Percentiles rank a stretch among this genome's conserved stretches.
phyloP scores from a whole-genome alignment of 2,888 invertebrate species.

The Oscheius sp. region DNA sequence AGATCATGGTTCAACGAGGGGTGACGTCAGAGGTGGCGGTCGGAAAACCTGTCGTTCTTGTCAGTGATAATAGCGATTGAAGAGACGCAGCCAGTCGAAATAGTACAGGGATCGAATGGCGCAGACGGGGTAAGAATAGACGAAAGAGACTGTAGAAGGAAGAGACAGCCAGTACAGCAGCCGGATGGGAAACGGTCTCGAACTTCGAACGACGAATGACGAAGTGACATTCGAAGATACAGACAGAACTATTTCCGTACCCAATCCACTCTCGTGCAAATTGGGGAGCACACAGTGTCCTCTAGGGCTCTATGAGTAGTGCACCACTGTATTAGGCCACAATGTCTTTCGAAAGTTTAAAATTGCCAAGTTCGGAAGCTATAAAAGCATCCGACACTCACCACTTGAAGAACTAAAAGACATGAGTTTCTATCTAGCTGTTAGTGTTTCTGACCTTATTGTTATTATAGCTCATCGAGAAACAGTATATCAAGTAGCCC shows the following conservation, averaged over 20 bases:
- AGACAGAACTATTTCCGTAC: conserved; percentile 27
- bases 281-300: neutral
- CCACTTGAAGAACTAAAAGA: no score
- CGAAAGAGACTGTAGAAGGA: neutral
- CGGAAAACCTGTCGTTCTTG: conserved; percentile 54
- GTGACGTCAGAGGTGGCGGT: conserved; percentile 58
- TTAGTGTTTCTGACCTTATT: no score
- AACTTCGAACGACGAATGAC: conserved; percentile 62
- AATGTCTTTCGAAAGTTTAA: no score
- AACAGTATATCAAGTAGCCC: no score
- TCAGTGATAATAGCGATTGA: conserved; percentile 39
- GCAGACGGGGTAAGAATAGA: conserved; percentile 36
- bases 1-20: conserved; percentile 63
- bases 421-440: no score
- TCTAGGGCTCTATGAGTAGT: no score
- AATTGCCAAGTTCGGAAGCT: no score
- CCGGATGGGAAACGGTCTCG: conserved; percentile 45
- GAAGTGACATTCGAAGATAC: conserved; percentile 38
- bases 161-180: neutral
- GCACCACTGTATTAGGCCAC: no score
- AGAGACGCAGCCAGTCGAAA: conserved; percentile 50
- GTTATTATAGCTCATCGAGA: no score
- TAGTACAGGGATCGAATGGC: conserved; percentile 50
- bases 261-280: neutral
- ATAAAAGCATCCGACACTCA: no score